Evolutionary conservation across 2,113 vertebrate genomes (phyloP).

Genomic region (Elgaria multicarinata): DNA sequence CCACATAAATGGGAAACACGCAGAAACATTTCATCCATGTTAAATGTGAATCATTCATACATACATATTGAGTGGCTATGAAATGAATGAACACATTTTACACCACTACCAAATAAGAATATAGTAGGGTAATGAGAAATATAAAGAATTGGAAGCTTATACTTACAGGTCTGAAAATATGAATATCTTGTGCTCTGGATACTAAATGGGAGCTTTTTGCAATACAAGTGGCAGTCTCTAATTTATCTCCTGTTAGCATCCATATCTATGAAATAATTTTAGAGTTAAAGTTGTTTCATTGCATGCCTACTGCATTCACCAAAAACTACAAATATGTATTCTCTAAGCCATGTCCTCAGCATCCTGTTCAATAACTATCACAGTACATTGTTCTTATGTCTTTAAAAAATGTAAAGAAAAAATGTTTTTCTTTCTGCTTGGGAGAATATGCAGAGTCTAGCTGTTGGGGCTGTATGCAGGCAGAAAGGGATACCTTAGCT

Average conservation of each 20-base stretch:
- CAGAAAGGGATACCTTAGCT: neutral
- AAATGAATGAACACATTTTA: neutral
- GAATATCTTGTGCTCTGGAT: slow-evolving; percentile 91
- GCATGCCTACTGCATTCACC: neutral
- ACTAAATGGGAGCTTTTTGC: slow-evolving; percentile 97
- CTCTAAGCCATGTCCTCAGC: neutral
- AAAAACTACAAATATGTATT: neutral
- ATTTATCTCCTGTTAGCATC: slow-evolving; percentile 98
- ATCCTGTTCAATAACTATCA: neutral
- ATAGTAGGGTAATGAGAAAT: neutral
- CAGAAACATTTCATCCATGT: neutral
- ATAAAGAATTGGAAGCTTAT: neutral
- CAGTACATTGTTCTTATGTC: neutral
- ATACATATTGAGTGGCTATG: neutral
- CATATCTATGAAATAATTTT: slow-evolving; percentile 83
- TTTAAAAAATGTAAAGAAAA: neutral
- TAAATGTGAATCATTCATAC: neutral
- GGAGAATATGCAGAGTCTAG: neutral
- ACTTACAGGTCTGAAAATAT: slow-evolving; percentile 92
- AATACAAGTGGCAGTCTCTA: slow-evolving; percentile 97
- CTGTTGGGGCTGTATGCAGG: neutral
- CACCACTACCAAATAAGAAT: neutral
- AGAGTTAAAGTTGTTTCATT: slow-evolving; percentile 1
- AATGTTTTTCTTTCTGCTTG: neutral
- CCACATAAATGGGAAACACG: no score